Percentiles rank a stretch among this genome's conserved stretches.
These are phyloP conservation scores for Hirundo rustica DNA, from an alignment of 2,797 vertebrate genomes.

Conservation along the genomic window DNA sequence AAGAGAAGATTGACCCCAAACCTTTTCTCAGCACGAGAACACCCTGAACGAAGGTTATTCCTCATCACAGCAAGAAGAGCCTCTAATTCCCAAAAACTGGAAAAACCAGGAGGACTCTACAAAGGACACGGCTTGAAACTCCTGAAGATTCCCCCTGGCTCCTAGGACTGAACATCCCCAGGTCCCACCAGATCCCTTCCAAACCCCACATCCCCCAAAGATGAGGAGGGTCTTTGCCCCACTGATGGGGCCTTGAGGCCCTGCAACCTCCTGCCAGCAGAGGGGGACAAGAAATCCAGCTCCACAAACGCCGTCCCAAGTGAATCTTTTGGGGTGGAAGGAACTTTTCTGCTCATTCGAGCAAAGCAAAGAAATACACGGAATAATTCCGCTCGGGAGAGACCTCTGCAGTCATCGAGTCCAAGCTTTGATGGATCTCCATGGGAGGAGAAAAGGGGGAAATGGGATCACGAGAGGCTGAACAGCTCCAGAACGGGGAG, in stretches of 20 bases:
- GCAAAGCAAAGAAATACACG: neutral
- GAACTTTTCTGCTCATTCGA: neutral
- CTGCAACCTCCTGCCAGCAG: conserved; percentile 28
- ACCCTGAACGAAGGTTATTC: neutral
- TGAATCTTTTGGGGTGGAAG: rapidly evolving
- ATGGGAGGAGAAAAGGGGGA: neutral
- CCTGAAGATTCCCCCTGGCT: neutral
- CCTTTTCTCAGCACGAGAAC: neutral
- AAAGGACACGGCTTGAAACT: neutral
- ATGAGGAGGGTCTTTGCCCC: neutral
- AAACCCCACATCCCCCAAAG: neutral
- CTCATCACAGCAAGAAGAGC: neutral
- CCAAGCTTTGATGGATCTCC: neutral
- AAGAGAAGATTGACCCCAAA: neutral
- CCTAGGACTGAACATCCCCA: neutral
- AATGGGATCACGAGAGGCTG: rapidly evolving
- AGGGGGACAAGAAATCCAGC: conserved; percentile 29
- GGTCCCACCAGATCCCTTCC: neutral
- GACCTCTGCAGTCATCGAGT: neutral
- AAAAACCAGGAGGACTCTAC: conserved; percentile 17
- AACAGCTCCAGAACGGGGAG: neutral
- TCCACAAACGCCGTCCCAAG: neutral
- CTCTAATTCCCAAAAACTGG: neutral
- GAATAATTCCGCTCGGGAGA: rapidly evolving
- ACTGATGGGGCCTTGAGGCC: neutral